Evolutionary conservation across 2,113 vertebrate genomes (phyloP).

Genomic region (Ranitomeya imitator): DNA sequence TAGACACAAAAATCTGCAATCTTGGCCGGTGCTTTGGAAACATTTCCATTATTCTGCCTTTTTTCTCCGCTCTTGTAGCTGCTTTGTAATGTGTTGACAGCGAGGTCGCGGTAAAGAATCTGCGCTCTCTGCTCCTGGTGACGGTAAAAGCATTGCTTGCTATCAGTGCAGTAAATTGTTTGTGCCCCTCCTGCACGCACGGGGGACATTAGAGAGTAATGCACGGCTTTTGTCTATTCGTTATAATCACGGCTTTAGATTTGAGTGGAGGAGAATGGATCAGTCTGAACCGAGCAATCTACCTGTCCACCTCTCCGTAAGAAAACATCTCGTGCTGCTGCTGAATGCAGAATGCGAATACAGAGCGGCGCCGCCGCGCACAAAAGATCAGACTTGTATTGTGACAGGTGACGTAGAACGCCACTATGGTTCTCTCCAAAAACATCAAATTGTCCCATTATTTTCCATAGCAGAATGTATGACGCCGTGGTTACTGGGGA

Average conservation of each 20-base stretch:
- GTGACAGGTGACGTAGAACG: slow-evolving; percentile 33
- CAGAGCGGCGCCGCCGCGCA: neutral
- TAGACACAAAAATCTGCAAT: neutral
- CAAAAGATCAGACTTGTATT: slow-evolving; percentile 5
- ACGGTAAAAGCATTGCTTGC: neutral
- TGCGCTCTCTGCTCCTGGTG: neutral
- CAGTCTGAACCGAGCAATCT: slow-evolving; percentile 34
- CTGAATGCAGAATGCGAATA: slow-evolving; percentile 9
- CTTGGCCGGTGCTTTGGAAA: neutral
- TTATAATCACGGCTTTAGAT: slow-evolving; percentile 39
- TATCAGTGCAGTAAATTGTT: slow-evolving; percentile 11
- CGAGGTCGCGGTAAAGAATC: neutral
- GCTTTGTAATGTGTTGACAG: neutral
- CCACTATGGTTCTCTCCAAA: neutral
- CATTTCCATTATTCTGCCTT: neutral
- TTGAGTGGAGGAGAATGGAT: slow-evolving; percentile 44
- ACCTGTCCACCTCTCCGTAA: slow-evolving; percentile 44
- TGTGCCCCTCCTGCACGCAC: neutral
- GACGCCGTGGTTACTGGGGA: neutral
- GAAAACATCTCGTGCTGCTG: slow-evolving; percentile 2
- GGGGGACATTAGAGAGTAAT: slow-evolving; percentile 34
- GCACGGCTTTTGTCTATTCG: slow-evolving; percentile 23
- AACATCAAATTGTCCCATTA: slow-evolving; percentile 29
- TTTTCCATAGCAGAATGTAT: slow-evolving; percentile 7
- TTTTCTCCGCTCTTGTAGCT: neutral